phyloP scores from a whole-genome alignment of 2,888 invertebrate genomes.

The Lamproptera curius region DNA sequence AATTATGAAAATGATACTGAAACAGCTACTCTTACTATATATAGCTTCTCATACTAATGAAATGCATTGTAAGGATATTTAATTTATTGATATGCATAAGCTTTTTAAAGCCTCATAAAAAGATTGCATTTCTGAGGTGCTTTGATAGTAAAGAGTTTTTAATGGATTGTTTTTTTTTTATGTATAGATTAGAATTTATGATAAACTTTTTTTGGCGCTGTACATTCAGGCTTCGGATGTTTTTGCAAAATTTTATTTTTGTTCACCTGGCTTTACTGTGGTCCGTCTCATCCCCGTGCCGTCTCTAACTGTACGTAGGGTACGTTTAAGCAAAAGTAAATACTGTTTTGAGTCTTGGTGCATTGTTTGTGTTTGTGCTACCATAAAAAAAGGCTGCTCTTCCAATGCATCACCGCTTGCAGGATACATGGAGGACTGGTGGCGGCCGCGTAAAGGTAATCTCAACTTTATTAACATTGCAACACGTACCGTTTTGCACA shows the following conservation, averaged over 20 bases:
- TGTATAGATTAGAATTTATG: too few relatives aligned
- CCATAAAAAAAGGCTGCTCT: constrained; percentile 80
- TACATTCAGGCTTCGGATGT: constrained; percentile 36
- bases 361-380: constrained; percentile 78
- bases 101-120: too few relatives aligned
- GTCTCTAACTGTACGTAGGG: constrained; percentile 16
- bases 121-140: too few relatives aligned
- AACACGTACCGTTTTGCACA: constrained; percentile 23
- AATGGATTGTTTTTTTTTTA: too few relatives aligned
- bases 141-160: too few relatives aligned
- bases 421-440: constrained; percentile 99
- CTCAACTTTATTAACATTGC: constrained; percentile 65
- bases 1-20: too few relatives aligned
- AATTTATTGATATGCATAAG: too few relatives aligned
- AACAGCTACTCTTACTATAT: too few relatives aligned
- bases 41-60: too few relatives aligned
- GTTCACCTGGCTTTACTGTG: constrained; percentile 35
- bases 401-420: constrained; percentile 93
- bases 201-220: too few relatives aligned
- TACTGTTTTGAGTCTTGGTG: constrained; percentile 74
- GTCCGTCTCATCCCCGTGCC: constrained; percentile 31
- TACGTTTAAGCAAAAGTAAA: constrained; percentile 57
- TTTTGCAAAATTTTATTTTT: constrained; percentile 30
- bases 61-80: too few relatives aligned
- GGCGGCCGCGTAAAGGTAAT: constrained; percentile 97